Conservation (phyloP, 2,797 vertebrate genomes). For the Coluber constrictor region DNA sequence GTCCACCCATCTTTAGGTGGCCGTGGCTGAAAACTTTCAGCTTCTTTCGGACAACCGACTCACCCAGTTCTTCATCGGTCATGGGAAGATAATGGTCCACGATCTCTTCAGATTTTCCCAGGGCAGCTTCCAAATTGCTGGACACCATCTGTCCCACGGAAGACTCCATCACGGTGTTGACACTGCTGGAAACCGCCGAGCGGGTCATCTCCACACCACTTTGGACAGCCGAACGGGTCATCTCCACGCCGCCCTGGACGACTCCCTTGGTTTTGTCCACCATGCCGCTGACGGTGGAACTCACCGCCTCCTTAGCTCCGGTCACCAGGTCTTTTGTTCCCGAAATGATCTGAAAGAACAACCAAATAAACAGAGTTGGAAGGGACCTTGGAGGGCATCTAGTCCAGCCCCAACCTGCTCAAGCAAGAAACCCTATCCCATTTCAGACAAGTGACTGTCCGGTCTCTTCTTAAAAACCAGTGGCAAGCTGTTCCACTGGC, state of each 20-base stretch:
- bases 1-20: not conserved
- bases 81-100: conserved; percentile 89
- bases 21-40: not conserved
- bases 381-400: not conserved
- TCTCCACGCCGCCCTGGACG: conserved; percentile 76
- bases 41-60: not conserved
- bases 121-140: conserved; percentile 78
- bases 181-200: conserved; percentile 61
- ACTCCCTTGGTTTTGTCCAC: conserved; percentile 65
- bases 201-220: conserved; percentile 79
- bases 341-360: conserved; percentile 34
- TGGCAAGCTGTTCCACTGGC: too few relatives aligned
- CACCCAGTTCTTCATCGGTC: conserved; percentile 87
- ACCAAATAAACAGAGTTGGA: not conserved
- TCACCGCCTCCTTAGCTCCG: conserved; percentile 74
- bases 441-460: too few relatives aligned
- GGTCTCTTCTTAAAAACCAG: too few relatives aligned
- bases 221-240: conserved; percentile 72
- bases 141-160: conserved; percentile 73
- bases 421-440: too few relatives aligned
- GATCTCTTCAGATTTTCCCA: conserved; percentile 85
- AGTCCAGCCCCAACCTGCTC: not conserved
- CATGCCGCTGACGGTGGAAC: conserved; percentile 57
- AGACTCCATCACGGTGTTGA: conserved; percentile 61
- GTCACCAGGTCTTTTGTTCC: conserved; percentile 63